Evolutionary conservation across 2,888 invertebrate genomes (phyloP), one percentile per base, ranked within the genome.

Genomic region (Anthophora plumipes): DNA sequence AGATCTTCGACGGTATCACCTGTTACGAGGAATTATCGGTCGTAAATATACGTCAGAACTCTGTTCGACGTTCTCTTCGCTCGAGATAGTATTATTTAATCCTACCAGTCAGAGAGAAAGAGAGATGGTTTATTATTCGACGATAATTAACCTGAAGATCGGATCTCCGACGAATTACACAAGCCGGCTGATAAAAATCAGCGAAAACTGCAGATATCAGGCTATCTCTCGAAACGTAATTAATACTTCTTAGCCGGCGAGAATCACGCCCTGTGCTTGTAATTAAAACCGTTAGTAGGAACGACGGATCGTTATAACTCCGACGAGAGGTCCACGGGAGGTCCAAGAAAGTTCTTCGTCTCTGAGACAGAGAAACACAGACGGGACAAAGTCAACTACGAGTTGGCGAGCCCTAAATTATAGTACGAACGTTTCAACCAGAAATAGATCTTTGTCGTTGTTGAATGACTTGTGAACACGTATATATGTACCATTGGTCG

Each of bases 281-380:
- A 82, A 85, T 85, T 85, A 85, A 84, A 85, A 82, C 72, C 71
- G 77, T 74, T 82, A 76, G 60, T 54, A 43, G 22, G 25, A 59
- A 60, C 60, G 68, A 76, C 22, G 66, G 75, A 80, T 82, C 79
- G 82, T 84, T 84, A 77, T 75, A 81, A 77, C 71, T 74, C 31
- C 66, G 70, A 69, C 64, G 79, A 61, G 67, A 84, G 60, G 75
- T 70, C 60, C 31, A 61, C 66, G 70, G 69, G 73, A 71, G 63
- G 70, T 82, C 69, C 20, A 70, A 77, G 76, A 71, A 79, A 82
- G 69, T 84, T 85, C n/a, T 78, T 63, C 60, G 48, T 50, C 20
- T 68, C 43, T 20, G 72, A 61, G 74, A 57, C 43, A 25, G 72
- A 64, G 74, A 57, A 77, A 67, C 69, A 80, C 74, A 72, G 43